Percentiles rank a stretch among this genome's conserved stretches.
Evolutionary conservation across 1,140 invertebrate species (phyloP).

Genomic region (Rhagoletis pomonella): DNA sequence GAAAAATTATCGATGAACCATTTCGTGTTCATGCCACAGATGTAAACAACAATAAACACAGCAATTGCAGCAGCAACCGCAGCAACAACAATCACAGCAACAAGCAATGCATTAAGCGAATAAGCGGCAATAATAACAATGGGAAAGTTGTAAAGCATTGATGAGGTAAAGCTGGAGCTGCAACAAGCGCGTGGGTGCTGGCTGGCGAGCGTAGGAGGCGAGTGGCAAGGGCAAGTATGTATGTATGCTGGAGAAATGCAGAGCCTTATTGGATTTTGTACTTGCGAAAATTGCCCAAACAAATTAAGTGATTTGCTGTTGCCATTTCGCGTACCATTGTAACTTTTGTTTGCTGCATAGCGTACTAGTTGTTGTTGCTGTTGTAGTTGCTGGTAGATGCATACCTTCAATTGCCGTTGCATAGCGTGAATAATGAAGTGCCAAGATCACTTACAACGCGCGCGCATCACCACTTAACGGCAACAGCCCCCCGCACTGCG

Average conservation of each 20-base stretch:
- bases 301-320: slow-evolving; percentile 74
- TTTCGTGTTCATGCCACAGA: slow-evolving; percentile 27
- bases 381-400: background rate
- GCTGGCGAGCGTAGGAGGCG: background rate
- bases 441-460: slow-evolving; percentile 68
- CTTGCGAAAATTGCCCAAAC: slow-evolving; percentile 69
- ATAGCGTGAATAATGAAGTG: slow-evolving; percentile 72
- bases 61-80: slow-evolving; percentile 30
- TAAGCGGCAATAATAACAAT: slow-evolving; percentile 10
- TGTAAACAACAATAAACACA: slow-evolving; percentile 56
- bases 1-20: slow-evolving; percentile 56
- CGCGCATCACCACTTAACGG: background rate
- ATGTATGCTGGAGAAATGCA: slow-evolving; percentile 56
- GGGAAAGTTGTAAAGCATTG: slow-evolving; percentile 25
- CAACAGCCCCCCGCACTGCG: background rate
- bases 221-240: background rate
- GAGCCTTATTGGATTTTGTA: slow-evolving; percentile 57
- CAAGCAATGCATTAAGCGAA: background rate
- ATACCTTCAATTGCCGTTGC: background rate
- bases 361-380: background rate
- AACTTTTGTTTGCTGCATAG: background rate
- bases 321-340: slow-evolving; percentile 65
- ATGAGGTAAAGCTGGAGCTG: slow-evolving; percentile 58
- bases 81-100: background rate
- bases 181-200: background rate